Percentiles rank a stretch among this genome's conserved stretches.
These are phyloP conservation scores for Suricata suricatta DNA, from an alignment of 2,113 vertebrate species.

Conservation along the genomic window DNA sequence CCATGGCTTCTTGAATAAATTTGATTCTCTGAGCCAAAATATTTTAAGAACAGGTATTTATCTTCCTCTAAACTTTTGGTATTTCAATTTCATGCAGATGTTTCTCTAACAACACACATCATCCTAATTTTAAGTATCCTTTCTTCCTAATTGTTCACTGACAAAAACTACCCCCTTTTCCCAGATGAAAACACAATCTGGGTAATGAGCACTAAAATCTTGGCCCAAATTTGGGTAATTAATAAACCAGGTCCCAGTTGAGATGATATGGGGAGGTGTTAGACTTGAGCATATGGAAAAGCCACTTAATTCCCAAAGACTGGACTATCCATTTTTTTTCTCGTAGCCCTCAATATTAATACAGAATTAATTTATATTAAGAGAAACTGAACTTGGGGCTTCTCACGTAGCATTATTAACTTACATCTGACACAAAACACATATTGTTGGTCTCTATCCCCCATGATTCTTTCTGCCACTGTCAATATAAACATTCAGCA, in stretches of 20 bases:
- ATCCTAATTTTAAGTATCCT: neutral
- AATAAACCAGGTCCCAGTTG: neutral
- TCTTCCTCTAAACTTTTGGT: neutral
- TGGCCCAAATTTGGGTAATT: neutral
- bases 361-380: neutral
- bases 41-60: neutral
- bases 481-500: neutral
- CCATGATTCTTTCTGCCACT: neutral
- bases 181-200: neutral
- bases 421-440: neutral
- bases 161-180: neutral
- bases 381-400: neutral
- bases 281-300: neutral
- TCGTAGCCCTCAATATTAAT: neutral
- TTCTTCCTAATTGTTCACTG: neutral
- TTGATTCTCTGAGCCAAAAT: neutral
- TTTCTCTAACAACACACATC: neutral
- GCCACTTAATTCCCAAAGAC: neutral
- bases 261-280: neutral
- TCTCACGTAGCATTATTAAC: neutral
- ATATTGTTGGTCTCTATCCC: neutral
- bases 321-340: neutral
- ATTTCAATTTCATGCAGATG: neutral
- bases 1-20: neutral
- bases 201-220: neutral